phyloP scores from a whole-genome alignment of 2,888 invertebrate species.

The Ganaspis brasiliensis region DNA sequence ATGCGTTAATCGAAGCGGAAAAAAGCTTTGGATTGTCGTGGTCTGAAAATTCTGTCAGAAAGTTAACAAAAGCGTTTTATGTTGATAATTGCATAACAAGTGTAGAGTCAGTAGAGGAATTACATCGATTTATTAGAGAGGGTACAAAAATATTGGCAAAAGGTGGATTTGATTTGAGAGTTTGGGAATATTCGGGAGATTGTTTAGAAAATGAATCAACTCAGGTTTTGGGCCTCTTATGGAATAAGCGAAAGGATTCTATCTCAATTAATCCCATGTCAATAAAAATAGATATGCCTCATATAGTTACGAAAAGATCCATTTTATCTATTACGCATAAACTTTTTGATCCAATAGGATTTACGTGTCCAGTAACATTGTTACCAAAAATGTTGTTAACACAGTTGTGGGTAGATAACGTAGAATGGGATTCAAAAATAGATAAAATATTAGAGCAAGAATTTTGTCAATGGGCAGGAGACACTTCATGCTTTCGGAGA shows the following conservation, averaged over 20 bases:
- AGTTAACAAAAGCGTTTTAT: not conserved
- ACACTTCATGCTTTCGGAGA: too few relatives aligned
- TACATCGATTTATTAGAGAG: not conserved
- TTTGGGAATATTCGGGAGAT: not conserved
- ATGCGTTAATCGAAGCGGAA: not conserved
- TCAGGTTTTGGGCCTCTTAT: not conserved
- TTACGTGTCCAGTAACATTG: constrained; percentile 51
- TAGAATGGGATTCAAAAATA: constrained; percentile 55
- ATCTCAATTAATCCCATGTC: too few relatives aligned
- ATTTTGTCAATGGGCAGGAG: too few relatives aligned
- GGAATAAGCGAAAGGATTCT: too few relatives aligned
- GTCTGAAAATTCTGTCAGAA: not conserved
- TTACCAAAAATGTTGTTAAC: constrained; percentile 55
- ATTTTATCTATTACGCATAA: constrained; percentile 50
- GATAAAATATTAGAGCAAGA: not conserved
- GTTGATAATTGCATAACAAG: not conserved
- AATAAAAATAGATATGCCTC: too few relatives aligned
- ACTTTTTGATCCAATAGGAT: constrained; percentile 56
- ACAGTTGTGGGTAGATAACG: constrained; percentile 49
- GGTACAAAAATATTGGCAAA: not conserved
- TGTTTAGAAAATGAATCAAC: not conserved
- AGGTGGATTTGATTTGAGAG: not conserved
- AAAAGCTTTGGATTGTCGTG: not conserved
- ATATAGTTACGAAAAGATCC: not conserved
- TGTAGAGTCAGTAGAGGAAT: not conserved